These are phyloP conservation scores for Erebia aethiops DNA, from an alignment of 2,888 invertebrate species.

Conservation along the genomic window DNA sequence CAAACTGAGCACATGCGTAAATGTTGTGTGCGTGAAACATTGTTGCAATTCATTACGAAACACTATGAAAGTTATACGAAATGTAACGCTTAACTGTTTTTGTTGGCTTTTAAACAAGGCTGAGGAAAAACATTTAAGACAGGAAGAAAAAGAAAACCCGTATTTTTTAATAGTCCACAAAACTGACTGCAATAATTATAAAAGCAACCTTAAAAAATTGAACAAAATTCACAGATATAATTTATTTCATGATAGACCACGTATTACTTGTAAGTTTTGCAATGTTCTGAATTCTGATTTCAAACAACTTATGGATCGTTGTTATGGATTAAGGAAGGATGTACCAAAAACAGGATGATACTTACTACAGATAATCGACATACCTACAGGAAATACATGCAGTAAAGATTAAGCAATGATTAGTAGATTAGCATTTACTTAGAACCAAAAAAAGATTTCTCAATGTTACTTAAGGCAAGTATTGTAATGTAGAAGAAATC, in stretches of 20 bases:
- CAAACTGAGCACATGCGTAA: neutral
- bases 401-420: no score
- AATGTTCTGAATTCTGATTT: neutral
- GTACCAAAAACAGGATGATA: neutral
- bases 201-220: no score
- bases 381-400: no score
- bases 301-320: neutral
- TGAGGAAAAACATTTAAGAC: neutral
- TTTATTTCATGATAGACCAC: neutral
- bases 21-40: neutral
- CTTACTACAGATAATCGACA: neutral
- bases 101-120: neutral
- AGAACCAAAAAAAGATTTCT: no score
- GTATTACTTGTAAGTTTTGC: neutral
- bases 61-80: neutral
- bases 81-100: neutral
- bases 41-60: slow-evolving; percentile 5
- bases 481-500: no score
- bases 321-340: neutral
- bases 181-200: no score
- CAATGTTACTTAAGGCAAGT: no score
- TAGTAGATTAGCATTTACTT: no score
- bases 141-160: neutral
- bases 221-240: no score
- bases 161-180: neutral